A percentile compares a stretch with the other conserved stretches of the same genome.
These are phyloP conservation scores for Peromyscus melanophrys DNA, from an alignment of 2,797 vertebrate species.

Conservation along the genomic window DNA sequence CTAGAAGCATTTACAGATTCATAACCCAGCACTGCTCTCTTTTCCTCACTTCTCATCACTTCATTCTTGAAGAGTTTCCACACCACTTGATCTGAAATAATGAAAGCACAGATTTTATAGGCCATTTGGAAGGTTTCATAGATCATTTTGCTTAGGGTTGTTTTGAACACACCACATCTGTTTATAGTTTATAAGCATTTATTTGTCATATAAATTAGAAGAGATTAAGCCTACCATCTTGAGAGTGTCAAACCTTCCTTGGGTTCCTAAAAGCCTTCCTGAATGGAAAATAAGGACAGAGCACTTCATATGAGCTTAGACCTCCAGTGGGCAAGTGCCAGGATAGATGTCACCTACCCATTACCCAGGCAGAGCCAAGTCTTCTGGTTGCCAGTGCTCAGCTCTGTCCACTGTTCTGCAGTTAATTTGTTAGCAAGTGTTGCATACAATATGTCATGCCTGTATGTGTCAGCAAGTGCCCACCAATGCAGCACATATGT, in stretches of 20 bases:
- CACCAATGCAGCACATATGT: background rate
- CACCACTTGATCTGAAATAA: background rate
- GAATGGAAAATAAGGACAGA: background rate
- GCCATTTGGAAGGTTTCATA: background rate
- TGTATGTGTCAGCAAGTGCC: background rate
- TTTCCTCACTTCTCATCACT: background rate
- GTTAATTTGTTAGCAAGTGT: background rate
- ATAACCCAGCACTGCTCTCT: background rate
- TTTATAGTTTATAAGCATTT: conserved; percentile 32
- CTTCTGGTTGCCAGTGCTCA: no score
- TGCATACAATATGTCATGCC: background rate
- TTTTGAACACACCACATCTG: no score
- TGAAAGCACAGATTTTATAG: background rate
- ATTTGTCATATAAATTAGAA: conserved; percentile 49
- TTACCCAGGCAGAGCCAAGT: no score
- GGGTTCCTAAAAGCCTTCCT: background rate
- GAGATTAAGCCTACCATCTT: conserved; percentile 1
- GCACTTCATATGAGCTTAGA: background rate
- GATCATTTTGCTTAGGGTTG: background rate
- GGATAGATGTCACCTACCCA: background rate
- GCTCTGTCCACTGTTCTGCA: background rate
- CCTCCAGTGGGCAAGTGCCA: background rate
- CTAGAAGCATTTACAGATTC: background rate
- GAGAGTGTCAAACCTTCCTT: conserved; percentile 10
- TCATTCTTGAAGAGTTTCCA: background rate